Conservation (phyloP, 2,797 vertebrate species). For the Falco peregrinus region DNA sequence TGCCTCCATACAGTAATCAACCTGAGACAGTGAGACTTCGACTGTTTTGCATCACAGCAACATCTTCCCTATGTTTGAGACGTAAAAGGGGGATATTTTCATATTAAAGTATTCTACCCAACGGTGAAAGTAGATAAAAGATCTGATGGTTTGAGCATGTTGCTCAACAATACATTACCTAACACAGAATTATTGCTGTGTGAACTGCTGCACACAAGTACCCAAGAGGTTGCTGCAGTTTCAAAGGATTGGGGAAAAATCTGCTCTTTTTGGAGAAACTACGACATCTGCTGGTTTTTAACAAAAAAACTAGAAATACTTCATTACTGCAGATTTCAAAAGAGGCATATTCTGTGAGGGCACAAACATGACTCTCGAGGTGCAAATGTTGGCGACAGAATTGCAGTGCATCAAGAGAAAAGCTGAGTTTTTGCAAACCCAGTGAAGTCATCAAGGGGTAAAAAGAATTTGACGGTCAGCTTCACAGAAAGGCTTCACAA, state of each 20-base stretch:
- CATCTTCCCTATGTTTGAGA: background rate
- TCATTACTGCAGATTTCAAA: background rate
- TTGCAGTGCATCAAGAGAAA: background rate
- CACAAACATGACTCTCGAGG: background rate
- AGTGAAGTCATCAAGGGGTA: background rate
- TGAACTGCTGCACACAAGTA: background rate
- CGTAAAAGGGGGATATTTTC: background rate
- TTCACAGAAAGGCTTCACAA: background rate
- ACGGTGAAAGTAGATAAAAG: background rate
- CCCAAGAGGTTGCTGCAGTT: background rate
- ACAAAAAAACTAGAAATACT: background rate
- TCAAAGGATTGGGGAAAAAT: background rate
- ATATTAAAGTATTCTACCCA: background rate
- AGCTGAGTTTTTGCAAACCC: background rate
- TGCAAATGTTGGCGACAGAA: background rate
- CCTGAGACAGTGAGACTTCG: background rate
- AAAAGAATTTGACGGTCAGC: background rate
- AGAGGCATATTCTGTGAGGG: background rate
- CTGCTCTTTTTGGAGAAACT: constrained; percentile 57
- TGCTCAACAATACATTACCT: background rate
- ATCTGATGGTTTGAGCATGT: background rate
- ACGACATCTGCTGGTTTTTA: constrained; percentile 71
- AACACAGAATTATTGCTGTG: background rate
- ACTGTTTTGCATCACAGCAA: background rate
- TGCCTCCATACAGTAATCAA: background rate